Percentiles rank a stretch among this genome's conserved stretches.
Conservation (phyloP, 2,888 invertebrate genomes). For the Synanthedon tipuliformis region DNA sequence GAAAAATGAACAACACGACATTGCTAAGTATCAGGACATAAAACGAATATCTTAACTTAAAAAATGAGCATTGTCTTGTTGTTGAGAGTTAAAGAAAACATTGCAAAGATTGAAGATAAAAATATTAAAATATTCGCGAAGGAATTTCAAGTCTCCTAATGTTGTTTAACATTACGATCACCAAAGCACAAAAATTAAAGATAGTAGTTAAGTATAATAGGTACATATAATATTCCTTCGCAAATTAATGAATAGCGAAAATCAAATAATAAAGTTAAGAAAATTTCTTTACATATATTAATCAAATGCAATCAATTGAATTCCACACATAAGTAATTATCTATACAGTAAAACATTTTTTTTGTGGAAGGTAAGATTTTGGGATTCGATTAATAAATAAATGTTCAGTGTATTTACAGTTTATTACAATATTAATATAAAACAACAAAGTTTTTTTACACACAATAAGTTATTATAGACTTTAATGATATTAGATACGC, state of each 20-base stretch:
- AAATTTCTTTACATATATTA: no score
- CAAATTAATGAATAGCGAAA: background rate
- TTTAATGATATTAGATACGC: background rate
- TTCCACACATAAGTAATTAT: no score
- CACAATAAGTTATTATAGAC: no score
- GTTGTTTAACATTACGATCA: background rate
- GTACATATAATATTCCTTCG: background rate
- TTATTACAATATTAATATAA: no score
- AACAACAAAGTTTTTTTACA: no score
- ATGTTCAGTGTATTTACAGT: no score
- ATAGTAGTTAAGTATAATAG: no score
- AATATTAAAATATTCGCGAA: slow-evolving; percentile 18
- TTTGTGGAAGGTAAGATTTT: no score
- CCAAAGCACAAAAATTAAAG: background rate
- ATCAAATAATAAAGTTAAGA: no score
- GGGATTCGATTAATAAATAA: no score
- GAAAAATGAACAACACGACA: slow-evolving; percentile 28
- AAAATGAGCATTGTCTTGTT: slow-evolving; percentile 21
- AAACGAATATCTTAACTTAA: background rate
- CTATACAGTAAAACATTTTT: no score
- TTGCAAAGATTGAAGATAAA: slow-evolving; percentile 58
- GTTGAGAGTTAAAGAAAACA: slow-evolving; percentile 53
- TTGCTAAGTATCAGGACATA: background rate
- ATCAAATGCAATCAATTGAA: no score
- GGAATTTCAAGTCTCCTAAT: slow-evolving; percentile 1